Percentiles rank a stretch among this genome's conserved stretches.
phyloP scores from a whole-genome alignment of 2,888 invertebrate species.

The Dorcus hopei region DNA sequence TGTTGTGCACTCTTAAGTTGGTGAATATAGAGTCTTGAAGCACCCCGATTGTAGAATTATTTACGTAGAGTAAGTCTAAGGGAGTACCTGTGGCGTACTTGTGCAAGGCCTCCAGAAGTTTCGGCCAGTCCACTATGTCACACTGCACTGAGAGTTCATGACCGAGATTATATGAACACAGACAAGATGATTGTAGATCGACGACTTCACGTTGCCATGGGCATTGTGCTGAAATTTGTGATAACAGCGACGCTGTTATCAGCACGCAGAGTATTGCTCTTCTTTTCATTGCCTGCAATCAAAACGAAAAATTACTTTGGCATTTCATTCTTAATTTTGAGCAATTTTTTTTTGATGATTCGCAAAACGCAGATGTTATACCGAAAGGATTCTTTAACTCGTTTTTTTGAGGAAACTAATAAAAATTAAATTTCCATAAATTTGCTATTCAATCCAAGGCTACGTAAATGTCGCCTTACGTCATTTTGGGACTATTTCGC shows the following conservation, averaged over 20 bases:
- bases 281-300: slow-evolving; percentile 44
- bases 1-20: slow-evolving; percentile 72
- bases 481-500: too few relatives aligned
- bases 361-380: too few relatives aligned
- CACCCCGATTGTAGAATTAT: slow-evolving; percentile 75
- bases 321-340: too few relatives aligned
- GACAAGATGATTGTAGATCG: slow-evolving; percentile 77
- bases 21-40: slow-evolving; percentile 67
- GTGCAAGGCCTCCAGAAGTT: slow-evolving; percentile 70
- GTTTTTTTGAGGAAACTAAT: neutral
- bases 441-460: neutral
- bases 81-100: slow-evolving; percentile 64
- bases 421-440: neutral
- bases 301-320: slow-evolving; percentile 11
- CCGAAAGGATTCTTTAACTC: too few relatives aligned
- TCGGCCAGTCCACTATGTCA: slow-evolving; percentile 79
- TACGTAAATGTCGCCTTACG: too few relatives aligned
- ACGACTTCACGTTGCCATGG: slow-evolving; percentile 78
- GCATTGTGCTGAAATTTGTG: slow-evolving; percentile 62
- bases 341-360: too few relatives aligned
- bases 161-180: slow-evolving; percentile 84
- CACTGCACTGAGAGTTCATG: slow-evolving; percentile 86
- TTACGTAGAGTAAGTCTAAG: slow-evolving; percentile 82
- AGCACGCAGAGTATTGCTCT: slow-evolving; percentile 33
- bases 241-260: slow-evolving; percentile 26